phyloP scores from a whole-genome alignment of 2,113 vertebrate species.

The Nyctibius bracteatus region DNA sequence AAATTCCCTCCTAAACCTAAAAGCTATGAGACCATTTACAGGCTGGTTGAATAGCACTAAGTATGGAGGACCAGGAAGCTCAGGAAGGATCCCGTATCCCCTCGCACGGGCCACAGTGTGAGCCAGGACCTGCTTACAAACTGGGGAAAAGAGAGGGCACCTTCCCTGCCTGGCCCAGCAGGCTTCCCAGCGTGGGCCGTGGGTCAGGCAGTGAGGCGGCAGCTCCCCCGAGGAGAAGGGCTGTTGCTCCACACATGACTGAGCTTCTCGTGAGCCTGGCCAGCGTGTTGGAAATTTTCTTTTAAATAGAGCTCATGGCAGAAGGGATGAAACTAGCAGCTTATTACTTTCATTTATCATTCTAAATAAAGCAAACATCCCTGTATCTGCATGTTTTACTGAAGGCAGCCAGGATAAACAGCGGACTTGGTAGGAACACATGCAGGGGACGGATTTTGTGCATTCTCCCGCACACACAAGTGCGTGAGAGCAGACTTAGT shows the following conservation, averaged over 20 bases:
- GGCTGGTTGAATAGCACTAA: neutral
- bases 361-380: constrained; percentile 31
- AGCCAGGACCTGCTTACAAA: neutral
- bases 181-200: accelerated
- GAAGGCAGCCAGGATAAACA: neutral
- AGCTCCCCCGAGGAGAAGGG: neutral
- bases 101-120: neutral
- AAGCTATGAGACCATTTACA: neutral
- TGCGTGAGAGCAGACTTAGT: neutral
- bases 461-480: neutral
- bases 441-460: neutral
- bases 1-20: neutral
- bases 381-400: neutral
- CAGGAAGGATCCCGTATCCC: neutral
- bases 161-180: neutral
- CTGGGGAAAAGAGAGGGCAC: neutral
- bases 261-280: neutral
- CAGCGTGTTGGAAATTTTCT: neutral
- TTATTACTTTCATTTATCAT: constrained; percentile 23
- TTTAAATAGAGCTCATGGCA: constrained; percentile 18
- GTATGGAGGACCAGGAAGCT: neutral
- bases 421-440: neutral
- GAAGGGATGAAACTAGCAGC: constrained; percentile 24
- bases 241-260: neutral
- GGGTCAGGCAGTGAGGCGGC: accelerated